Percentiles rank a stretch among this genome's conserved stretches.
These are phyloP conservation scores for Perognathus longimembris DNA, from an alignment of 2,113 vertebrate genomes.

Conservation along the genomic window DNA sequence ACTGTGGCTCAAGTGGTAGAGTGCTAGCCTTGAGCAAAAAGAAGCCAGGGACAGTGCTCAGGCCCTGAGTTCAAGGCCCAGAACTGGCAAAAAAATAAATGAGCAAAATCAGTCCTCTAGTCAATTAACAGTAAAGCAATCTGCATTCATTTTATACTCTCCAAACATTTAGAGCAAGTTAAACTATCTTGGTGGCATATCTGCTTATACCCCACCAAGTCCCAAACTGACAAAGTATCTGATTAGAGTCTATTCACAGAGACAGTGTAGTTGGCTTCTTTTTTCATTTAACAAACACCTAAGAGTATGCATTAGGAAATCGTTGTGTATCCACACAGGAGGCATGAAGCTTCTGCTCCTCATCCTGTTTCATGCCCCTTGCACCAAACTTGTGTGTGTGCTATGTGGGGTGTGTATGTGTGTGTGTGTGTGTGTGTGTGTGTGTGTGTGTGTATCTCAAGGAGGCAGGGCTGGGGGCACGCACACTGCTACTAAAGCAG, in stretches of 20 bases:
- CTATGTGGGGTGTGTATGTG: too few relatives aligned
- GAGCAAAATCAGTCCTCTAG: background rate
- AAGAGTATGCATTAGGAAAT: background rate
- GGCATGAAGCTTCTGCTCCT: background rate
- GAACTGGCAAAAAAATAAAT: background rate
- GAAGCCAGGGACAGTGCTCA: too few relatives aligned
- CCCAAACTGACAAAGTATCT: background rate
- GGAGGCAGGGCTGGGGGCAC: background rate
- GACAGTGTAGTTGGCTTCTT: background rate
- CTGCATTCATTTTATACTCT: background rate
- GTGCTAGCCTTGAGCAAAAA: too few relatives aligned
- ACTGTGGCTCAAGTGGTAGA: too few relatives aligned
- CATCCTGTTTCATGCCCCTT: background rate
- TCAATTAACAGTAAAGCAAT: background rate
- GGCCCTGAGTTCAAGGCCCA: too few relatives aligned
- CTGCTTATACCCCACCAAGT: background rate
- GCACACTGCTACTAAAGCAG: constrained; percentile 38
- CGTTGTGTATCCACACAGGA: background rate
- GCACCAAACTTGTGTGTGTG: background rate
- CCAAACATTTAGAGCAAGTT: background rate
- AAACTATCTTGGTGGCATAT: background rate
- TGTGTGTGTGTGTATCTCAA: background rate
- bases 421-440: too few relatives aligned
- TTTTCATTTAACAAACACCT: constrained; percentile 25
- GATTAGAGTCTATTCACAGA: background rate